These are phyloP conservation scores for Enteromius trimaculatus DNA, from an alignment of 2,797 vertebrate species.

Conservation along the genomic window DNA sequence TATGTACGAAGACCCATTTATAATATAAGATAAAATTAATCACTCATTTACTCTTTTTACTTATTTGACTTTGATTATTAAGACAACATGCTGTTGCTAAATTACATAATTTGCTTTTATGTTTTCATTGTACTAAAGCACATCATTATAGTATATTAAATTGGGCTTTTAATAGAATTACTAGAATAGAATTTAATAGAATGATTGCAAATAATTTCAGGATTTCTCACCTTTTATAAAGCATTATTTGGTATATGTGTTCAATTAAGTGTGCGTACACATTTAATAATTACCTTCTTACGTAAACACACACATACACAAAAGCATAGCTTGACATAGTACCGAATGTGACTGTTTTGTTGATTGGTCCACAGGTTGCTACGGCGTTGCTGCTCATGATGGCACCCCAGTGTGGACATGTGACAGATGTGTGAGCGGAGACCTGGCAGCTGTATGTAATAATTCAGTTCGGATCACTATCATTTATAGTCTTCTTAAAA, in stretches of 20 bases:
- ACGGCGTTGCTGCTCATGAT: slow-evolving; percentile 85
- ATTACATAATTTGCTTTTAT: neutral
- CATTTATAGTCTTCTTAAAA: neutral
- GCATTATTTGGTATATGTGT: neutral
- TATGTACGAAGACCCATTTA: neutral
- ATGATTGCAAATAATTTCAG: neutral
- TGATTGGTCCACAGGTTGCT: slow-evolving; percentile 85
- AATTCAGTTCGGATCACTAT: slow-evolving; percentile 16
- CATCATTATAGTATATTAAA: neutral
- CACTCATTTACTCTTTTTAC: neutral
- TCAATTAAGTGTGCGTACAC: neutral
- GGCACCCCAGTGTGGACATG: slow-evolving; percentile 87
- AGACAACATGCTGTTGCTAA: neutral
- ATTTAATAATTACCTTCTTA: neutral
- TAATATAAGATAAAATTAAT: neutral
- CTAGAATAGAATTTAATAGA: no score
- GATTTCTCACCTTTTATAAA: neutral
- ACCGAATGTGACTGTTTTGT: neutral
- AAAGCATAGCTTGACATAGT: neutral
- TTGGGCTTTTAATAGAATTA: neutral
- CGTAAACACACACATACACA: neutral
- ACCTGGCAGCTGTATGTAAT: slow-evolving; percentile 89
- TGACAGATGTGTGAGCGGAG: slow-evolving; percentile 86
- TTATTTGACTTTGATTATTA: neutral
- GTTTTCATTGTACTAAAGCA: neutral